Base-by-base conservation (phyloP, 2,113 vertebrate species). In the Pelobates fuscus region DNA sequence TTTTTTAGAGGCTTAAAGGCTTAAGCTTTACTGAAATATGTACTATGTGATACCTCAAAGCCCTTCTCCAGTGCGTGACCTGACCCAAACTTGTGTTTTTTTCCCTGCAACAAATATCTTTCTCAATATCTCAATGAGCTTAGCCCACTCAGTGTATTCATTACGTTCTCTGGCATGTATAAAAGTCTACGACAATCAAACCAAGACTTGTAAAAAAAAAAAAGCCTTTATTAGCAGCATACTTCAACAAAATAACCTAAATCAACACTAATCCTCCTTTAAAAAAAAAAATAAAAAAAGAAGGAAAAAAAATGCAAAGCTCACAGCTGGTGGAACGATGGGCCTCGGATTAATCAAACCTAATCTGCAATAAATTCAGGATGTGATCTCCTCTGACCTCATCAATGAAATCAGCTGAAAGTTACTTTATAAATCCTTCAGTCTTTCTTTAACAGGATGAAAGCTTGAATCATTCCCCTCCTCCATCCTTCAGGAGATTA, bases 11-110 rank as follows among this genome's bases (percentile, higher is more conserved):
- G 10, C 17, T 49, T 17, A 17, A 49, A 14, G 15, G 44, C 44
- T 82, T 85, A 91, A 90, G 83, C 87, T 67, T 82, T 69, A 83
- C 67, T 79, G 93, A 95, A 86, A 91, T 92, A 94, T 91, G 37
- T 80, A 86, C 81, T 80, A 88, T 86, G 81, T 71, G 86, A 82
- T 85, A 86, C 89, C 79, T 87, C 84, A 87, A 91, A 90, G 85
- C 73, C 78, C 21, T 70, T 67, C 84, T 83, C 88, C 82, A 80
- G 73, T 64, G 78, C 79, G 65, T 77, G 66, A 52, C 62, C 68
- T 82, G 80, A 83, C 74, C 54, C 75, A 79, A 71, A 71, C 29
- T 44, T 80, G 83, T 76, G 64, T 67, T 71, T 67, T 64, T 64
- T 18, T 68, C 69, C 54, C 79, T 57, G 54, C 75, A 83, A 76